Evolutionary conservation across 2,888 invertebrate species (phyloP).

Genomic region (Pristionchus mayeri): DNA sequence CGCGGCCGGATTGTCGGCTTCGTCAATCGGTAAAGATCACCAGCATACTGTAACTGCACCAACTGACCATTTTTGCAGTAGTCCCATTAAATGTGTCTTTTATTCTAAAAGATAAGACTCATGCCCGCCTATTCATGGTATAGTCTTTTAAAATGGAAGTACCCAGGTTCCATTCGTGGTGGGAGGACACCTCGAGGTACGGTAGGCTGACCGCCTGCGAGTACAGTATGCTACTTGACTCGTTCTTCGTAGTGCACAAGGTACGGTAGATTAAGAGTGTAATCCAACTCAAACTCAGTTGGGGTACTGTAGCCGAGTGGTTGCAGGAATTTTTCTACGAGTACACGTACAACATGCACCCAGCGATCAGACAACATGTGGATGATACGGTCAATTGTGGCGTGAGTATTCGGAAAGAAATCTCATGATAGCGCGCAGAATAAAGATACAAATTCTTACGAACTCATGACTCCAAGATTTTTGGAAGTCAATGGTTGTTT

Average conservation of each 20-base stretch:
- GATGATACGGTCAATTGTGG: conserved; percentile 99
- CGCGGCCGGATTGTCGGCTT: conserved; percentile 96
- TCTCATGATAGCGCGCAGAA: too few species aligned
- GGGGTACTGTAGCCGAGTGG: too few species aligned
- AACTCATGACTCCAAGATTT: too few species aligned
- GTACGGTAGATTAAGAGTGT: neutral
- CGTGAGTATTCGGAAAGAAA: conserved; percentile 54
- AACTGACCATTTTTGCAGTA: too few species aligned
- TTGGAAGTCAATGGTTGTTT: too few species aligned
- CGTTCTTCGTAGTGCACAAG: neutral
- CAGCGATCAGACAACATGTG: conserved; percentile 93
- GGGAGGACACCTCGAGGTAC: neutral
- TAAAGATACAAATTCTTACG: too few species aligned
- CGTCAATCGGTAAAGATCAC: conserved; percentile 83
- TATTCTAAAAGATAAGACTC: too few species aligned
- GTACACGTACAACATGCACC: conserved; percentile 92
- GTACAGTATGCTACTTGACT: conserved; percentile 29
- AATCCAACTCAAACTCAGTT: too few species aligned
- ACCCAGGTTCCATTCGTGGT: neutral
- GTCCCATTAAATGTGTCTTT: too few species aligned
- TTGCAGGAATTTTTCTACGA: conserved; percentile 90
- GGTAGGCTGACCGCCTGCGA: neutral
- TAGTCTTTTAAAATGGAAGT: neutral
- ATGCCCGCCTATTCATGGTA: too few species aligned
- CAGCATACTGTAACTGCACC: too few species aligned